Evolutionary conservation across 2,797 vertebrate genomes (phyloP).

Genomic region (Valencia hispanica): DNA sequence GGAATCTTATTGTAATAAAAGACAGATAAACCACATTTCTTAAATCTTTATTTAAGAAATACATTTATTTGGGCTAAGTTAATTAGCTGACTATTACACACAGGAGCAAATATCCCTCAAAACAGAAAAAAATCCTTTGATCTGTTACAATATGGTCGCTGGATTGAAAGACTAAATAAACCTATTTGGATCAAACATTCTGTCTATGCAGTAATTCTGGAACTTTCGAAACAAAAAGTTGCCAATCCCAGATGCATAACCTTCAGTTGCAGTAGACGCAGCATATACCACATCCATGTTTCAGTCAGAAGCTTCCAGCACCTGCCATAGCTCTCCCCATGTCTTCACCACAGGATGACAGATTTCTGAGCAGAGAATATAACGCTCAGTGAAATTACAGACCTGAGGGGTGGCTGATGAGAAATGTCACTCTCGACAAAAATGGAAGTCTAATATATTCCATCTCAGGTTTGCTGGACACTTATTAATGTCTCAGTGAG

Average conservation of each 20-base stretch:
- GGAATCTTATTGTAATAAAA: background rate
- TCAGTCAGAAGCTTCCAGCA: background rate
- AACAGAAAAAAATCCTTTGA: background rate
- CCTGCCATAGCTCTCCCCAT: background rate
- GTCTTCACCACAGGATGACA: constrained; percentile 41
- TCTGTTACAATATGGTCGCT: background rate
- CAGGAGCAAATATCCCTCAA: background rate
- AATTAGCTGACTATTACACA: background rate
- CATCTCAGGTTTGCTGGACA: constrained; percentile 65
- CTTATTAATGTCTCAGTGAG: constrained; percentile 74
- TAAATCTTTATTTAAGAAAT: background rate
- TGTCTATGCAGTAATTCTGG: background rate
- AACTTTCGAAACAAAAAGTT: background rate
- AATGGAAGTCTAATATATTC: constrained; percentile 76
- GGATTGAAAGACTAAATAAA: background rate
- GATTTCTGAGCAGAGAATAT: constrained; percentile 41
- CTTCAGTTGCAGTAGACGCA: background rate
- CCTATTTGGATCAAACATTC: background rate
- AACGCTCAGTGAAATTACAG: constrained; percentile 64
- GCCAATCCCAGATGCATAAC: background rate
- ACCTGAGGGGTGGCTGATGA: constrained; percentile 65
- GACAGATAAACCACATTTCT: background rate
- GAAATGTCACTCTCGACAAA: constrained; percentile 72
- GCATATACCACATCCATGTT: background rate
- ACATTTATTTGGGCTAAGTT: background rate